Evolutionary conservation across 2,797 vertebrate genomes (phyloP).

Genomic region (Clamator glandarius): DNA sequence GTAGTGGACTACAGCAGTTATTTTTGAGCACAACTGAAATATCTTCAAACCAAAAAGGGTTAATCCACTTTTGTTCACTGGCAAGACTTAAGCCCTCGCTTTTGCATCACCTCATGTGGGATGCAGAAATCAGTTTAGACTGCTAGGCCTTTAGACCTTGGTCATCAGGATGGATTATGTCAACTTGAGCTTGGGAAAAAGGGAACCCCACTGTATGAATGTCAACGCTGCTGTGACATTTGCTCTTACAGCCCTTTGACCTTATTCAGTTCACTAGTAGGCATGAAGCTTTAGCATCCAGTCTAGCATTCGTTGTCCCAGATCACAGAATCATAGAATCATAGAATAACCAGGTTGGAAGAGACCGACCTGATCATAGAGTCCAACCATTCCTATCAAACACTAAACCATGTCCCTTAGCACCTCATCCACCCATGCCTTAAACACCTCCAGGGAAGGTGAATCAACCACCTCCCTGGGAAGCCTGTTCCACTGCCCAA

Average conservation of each 20-base stretch:
- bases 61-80: neutral
- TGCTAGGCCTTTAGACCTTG: neutral
- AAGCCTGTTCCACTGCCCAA: no score
- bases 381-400: no score
- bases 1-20: neutral
- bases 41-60: neutral
- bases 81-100: neutral
- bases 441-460: no score
- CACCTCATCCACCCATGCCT: no score
- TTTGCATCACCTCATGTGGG: neutral
- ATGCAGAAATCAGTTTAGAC: neutral
- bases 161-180: neutral
- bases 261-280: neutral
- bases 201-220: neutral
- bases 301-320: neutral
- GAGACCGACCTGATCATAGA: no score
- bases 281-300: neutral
- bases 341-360: no score
- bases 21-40: slow-evolving; percentile 18
- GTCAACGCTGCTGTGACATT: neutral
- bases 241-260: neutral
- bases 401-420: no score
- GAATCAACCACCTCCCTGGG: no score
- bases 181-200: neutral
- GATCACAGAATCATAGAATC: no score